Percentiles rank a stretch among this genome's conserved stretches.
Conservation (phyloP, 2,888 invertebrate genomes). For the Brachyptera putata region DNA sequence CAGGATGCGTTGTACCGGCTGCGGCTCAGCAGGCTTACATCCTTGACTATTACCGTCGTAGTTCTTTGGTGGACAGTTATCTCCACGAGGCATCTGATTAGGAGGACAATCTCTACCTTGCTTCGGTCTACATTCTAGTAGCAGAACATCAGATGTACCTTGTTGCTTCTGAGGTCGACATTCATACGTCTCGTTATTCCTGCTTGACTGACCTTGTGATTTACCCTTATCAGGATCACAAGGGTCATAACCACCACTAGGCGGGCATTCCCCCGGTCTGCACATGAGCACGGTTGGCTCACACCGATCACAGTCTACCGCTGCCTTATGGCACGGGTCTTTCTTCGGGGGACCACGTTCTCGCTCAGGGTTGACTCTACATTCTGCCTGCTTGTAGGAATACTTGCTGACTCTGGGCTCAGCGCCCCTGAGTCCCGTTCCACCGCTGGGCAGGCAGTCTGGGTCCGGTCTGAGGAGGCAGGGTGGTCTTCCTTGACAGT, state of each 20-base stretch:
- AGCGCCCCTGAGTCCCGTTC: not conserved
- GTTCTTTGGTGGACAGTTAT: not conserved
- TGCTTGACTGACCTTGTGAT: too few relatives aligned
- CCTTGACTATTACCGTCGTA: too few relatives aligned
- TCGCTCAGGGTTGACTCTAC: not conserved
- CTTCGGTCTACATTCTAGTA: too few relatives aligned
- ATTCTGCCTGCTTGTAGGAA: not conserved
- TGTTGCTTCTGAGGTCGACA: too few relatives aligned
- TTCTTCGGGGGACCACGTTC: not conserved
- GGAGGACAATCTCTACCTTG: too few relatives aligned
- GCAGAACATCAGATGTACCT: too few relatives aligned
- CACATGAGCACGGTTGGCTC: not conserved
- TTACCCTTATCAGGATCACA: not conserved
- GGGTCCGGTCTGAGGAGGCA: conserved; percentile 54
- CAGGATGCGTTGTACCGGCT: not conserved
- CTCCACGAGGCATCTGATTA: too few relatives aligned
- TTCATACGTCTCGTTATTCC: too few relatives aligned
- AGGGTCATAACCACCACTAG: not conserved
- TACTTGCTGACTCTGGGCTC: conserved; percentile 1
- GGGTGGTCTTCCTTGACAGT: conserved; percentile 51
- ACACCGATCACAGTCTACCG: not conserved
- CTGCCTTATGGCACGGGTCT: not conserved
- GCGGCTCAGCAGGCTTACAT: not conserved
- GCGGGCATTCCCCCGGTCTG: not conserved
- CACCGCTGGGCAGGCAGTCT: conserved; percentile 40